Percentiles rank a stretch among this genome's conserved stretches.
Conservation (phyloP, 2,888 invertebrate genomes). For the Macropis europaea region DNA sequence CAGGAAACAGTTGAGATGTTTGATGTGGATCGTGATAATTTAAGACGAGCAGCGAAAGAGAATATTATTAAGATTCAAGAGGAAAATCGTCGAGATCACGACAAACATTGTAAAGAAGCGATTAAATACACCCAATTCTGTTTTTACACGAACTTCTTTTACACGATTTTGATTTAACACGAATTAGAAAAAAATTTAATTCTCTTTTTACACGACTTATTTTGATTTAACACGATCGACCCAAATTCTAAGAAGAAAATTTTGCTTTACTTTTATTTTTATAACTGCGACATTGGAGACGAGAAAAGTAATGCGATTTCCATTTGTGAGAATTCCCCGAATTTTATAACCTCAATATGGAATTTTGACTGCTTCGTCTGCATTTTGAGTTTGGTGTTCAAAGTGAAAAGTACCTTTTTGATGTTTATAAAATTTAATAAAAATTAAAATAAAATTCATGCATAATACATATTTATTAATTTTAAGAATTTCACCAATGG, state of each 20-base stretch:
- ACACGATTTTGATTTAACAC: no score
- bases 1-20: background rate
- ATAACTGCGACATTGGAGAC: background rate
- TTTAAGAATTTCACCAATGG: no score
- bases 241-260: no score
- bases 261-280: no score
- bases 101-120: background rate
- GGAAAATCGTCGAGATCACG: background rate
- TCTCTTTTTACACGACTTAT: background rate
- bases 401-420: no score
- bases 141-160: no score
- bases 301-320: background rate
- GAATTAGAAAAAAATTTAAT: background rate
- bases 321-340: background rate
- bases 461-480: no score
- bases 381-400: background rate
- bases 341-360: background rate
- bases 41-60: background rate
- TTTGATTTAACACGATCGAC: background rate
- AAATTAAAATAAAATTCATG: no score
- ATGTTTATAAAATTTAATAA: no score
- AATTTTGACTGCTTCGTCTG: background rate
- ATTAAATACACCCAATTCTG: background rate
- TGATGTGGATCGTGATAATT: background rate
- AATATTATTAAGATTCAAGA: conserved; percentile 6